These are phyloP conservation scores for Cephonodes hylas DNA, from an alignment of 2,888 invertebrate species.

Conservation along the genomic window DNA sequence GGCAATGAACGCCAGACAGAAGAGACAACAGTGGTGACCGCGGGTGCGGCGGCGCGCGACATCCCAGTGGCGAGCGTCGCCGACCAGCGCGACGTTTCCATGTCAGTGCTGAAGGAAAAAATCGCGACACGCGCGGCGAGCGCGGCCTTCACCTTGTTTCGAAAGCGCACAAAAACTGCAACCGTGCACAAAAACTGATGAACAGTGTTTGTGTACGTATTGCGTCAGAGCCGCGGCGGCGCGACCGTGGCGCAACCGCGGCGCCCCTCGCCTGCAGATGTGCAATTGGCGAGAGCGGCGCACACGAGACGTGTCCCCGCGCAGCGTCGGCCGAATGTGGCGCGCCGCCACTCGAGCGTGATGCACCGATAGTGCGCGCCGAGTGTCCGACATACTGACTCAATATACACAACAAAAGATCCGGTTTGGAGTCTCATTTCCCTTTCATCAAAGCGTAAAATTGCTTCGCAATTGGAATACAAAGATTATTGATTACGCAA, in stretches of 20 bases:
- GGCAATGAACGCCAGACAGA: too few relatives aligned
- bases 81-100: not conserved
- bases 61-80: too few relatives aligned
- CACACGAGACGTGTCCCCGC: not conserved
- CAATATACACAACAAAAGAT: not conserved
- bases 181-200: not conserved
- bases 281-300: not conserved
- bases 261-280: not conserved
- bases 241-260: not conserved
- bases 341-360: too few relatives aligned
- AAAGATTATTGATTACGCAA: not conserved
- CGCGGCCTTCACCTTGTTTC: conserved; percentile 9
- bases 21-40: too few relatives aligned
- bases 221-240: not conserved
- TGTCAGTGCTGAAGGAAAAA: conserved; percentile 17
- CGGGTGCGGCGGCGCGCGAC: too few relatives aligned
- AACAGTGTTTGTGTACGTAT: not conserved
- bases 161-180: conserved; percentile 8
- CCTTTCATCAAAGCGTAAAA: conserved; percentile 7
- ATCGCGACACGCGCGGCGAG: not conserved
- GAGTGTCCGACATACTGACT: too few relatives aligned
- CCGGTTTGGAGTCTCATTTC: not conserved
- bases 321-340: too few relatives aligned
- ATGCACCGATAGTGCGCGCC: too few relatives aligned
- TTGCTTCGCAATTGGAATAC: not conserved